phyloP scores from a whole-genome alignment of 2,797 vertebrate genomes.

The Ctenopoma kingsleyae region DNA sequence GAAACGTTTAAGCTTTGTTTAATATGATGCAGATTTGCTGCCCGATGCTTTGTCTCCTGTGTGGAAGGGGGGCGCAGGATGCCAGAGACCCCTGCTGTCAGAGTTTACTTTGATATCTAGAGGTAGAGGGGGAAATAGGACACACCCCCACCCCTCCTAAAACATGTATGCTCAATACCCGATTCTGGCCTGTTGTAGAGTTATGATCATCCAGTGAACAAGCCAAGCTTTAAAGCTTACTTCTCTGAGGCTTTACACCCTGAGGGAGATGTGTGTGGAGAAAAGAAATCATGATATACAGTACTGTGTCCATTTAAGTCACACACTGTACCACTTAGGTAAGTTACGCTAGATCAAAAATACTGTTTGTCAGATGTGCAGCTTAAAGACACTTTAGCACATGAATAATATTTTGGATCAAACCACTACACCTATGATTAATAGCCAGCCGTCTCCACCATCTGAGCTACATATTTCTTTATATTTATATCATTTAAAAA shows the following conservation, averaged over 20 bases:
- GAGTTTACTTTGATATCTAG: slow-evolving; percentile 82
- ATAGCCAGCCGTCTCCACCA: slow-evolving; percentile 9
- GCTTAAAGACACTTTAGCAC: not conserved
- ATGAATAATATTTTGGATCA: not conserved
- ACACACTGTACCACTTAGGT: slow-evolving; percentile 60
- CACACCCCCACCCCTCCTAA: slow-evolving; percentile 2
- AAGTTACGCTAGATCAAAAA: slow-evolving; percentile 23
- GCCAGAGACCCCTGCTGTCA: slow-evolving; percentile 75
- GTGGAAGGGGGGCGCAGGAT: slow-evolving; percentile 72
- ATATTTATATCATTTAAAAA: not conserved
- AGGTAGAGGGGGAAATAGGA: slow-evolving; percentile 69
- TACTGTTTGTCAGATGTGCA: slow-evolving; percentile 12
- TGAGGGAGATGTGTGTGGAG: slow-evolving; percentile 44
- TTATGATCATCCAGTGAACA: slow-evolving; percentile 50
- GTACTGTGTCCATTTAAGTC: slow-evolving; percentile 33
- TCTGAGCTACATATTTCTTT: slow-evolving; percentile 3
- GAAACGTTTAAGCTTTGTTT: slow-evolving; percentile 87
- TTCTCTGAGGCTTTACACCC: slow-evolving; percentile 34
- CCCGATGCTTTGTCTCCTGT: slow-evolving; percentile 77
- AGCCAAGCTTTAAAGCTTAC: slow-evolving; percentile 69
- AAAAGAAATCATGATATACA: slow-evolving; percentile 60
- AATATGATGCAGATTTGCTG: slow-evolving; percentile 82
- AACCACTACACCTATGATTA: slow-evolving; percentile 14
- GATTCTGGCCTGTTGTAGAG: slow-evolving; percentile 53
- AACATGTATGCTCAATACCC: slow-evolving; percentile 50